Evolutionary conservation across 2,113 vertebrate species (phyloP).

Genomic region (Myotis lucifugus): DNA sequence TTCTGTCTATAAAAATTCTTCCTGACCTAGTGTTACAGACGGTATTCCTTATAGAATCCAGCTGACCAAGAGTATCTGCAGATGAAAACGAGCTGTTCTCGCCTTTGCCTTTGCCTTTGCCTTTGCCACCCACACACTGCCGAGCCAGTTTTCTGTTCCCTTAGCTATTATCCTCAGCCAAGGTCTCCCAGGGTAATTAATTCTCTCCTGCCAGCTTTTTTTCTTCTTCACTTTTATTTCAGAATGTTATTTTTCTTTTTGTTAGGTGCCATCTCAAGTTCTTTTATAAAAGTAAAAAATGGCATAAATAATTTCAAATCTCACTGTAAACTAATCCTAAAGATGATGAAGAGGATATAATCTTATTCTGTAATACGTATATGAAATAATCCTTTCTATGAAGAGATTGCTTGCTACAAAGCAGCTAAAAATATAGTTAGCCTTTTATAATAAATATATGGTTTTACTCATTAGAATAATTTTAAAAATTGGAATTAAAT

Average conservation of each 20-base stretch:
- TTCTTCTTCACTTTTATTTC: background rate
- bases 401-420: background rate
- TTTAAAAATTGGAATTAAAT: constrained; percentile 56
- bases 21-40: background rate
- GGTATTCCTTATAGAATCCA: background rate
- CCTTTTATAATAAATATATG: background rate
- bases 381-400: background rate
- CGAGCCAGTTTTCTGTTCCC: background rate
- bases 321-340: background rate
- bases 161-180: background rate
- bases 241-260: background rate
- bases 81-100: background rate
- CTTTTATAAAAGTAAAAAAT: background rate
- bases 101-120: too few species aligned
- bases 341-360: background rate
- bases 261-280: background rate
- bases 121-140: background rate
- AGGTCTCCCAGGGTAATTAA: accelerated
- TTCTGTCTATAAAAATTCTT: background rate
- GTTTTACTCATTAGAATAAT: constrained; percentile 26
- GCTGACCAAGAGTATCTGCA: too few species aligned
- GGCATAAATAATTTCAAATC: background rate
- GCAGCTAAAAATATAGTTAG: background rate
- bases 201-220: background rate
- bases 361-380: background rate